Percentiles rank a stretch among this genome's conserved stretches.
phyloP scores from a whole-genome alignment of 2,888 invertebrate genomes.

The Conistra vaccinii region DNA sequence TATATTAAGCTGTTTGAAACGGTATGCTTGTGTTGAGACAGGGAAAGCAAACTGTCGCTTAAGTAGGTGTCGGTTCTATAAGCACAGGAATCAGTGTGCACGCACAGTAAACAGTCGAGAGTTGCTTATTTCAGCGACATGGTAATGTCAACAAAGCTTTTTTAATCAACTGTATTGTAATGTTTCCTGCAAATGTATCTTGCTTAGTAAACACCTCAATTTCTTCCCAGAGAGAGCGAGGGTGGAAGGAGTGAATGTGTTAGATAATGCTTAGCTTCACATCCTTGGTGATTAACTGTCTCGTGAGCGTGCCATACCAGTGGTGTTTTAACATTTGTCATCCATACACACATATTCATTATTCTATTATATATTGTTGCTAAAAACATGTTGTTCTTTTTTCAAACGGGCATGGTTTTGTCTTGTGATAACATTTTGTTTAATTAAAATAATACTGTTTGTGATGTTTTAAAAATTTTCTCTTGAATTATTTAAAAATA shows the following conservation, averaged over 20 bases:
- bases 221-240: conserved; percentile 62
- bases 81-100: conserved; percentile 73
- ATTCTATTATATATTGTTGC: conserved; percentile 53
- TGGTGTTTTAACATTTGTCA: conserved; percentile 69
- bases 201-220: conserved; percentile 48
- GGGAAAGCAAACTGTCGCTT: conserved; percentile 10
- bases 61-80: conserved; percentile 31
- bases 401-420: conserved; percentile 57
- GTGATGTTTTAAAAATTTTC: not conserved
- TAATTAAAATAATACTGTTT: conserved; percentile 17
- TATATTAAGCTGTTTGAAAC: conserved; percentile 5
- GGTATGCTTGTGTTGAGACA: conserved; percentile 19
- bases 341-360: conserved; percentile 62
- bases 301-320: conserved; percentile 87
- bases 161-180: conserved; percentile 34
- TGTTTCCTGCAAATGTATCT: conserved; percentile 24
- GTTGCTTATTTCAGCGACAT: conserved; percentile 25
- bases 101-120: conserved; percentile 26
- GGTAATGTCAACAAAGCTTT: conserved; percentile 28
- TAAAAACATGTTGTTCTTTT: conserved; percentile 44
- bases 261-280: conserved; percentile 81
- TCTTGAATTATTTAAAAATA: not conserved
- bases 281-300: conserved; percentile 80
- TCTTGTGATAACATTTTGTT: conserved; percentile 36
- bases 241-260: conserved; percentile 73